phyloP scores from a whole-genome alignment of 2,888 invertebrate genomes.

The Germaria angustata region DNA sequence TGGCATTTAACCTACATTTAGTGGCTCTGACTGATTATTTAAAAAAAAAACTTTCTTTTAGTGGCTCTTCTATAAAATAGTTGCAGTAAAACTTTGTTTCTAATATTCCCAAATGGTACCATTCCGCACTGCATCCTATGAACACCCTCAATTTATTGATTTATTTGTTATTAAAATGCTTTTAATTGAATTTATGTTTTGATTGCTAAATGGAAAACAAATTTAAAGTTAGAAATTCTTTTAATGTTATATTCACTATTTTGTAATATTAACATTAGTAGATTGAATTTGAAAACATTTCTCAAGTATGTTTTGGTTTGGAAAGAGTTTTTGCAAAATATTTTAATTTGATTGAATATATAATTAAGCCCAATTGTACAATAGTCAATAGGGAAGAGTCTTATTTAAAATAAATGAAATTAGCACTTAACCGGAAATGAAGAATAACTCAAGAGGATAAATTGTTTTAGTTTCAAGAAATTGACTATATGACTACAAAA shows the following conservation, averaged over 20 bases:
- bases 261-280: neutral
- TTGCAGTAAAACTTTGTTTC: no score
- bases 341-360: neutral
- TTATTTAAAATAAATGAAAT: neutral
- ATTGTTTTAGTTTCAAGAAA: no score
- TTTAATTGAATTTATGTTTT: constrained; percentile 47
- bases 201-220: constrained; percentile 20
- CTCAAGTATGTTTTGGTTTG: neutral
- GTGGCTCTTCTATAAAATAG: no score
- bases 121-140: neutral
- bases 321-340: neutral
- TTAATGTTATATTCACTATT: constrained; percentile 3
- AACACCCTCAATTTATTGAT: constrained; percentile 19
- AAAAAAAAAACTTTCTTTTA: no score
- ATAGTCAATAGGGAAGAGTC: neutral
- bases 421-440: neutral
- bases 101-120: no score
- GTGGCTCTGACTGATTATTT: no score
- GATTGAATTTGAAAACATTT: neutral
- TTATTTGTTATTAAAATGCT: constrained; percentile 23
- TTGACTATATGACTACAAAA: no score
- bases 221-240: constrained; percentile 8
- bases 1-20: no score
- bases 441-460: no score
- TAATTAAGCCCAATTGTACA: neutral